phyloP scores from a whole-genome alignment of 2,888 invertebrate species.

The Prenolepis imparis region DNA sequence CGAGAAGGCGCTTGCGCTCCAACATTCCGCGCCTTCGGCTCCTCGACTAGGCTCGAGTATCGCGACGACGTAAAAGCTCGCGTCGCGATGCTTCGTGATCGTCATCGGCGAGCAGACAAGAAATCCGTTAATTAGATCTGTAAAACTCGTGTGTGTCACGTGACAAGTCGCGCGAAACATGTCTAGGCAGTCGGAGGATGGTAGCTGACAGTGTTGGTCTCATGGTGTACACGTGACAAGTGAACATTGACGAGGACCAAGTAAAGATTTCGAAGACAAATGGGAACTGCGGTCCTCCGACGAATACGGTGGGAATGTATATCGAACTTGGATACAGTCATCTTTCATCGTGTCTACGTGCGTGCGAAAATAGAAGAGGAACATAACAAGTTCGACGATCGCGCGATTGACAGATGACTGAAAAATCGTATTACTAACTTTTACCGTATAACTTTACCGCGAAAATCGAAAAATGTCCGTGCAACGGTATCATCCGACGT shows the following conservation, averaged over 20 bases:
- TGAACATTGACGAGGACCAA: not conserved
- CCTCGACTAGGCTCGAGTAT: constrained; percentile 67
- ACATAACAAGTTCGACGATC: not conserved
- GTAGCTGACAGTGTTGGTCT: constrained; percentile 16
- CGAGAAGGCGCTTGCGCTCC: constrained; percentile 77
- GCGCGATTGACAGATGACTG: not conserved
- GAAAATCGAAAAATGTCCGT: not conserved
- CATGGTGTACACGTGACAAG: constrained; percentile 27
- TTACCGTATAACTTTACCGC: not conserved
- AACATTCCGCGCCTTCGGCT: constrained; percentile 67
- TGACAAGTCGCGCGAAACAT: constrained; percentile 22
- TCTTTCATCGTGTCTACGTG: not conserved
- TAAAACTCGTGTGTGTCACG: constrained; percentile 64
- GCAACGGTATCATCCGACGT: not conserved
- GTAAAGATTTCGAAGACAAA: not conserved
- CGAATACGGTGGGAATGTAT: not conserved
- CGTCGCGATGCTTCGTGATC: constrained; percentile 69
- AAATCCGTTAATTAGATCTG: constrained; percentile 63
- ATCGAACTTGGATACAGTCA: not conserved
- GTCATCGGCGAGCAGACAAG: constrained; percentile 60
- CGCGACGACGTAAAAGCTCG: constrained; percentile 72
- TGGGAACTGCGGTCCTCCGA: constrained; percentile 1
- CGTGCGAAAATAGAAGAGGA: not conserved
- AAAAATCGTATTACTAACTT: not conserved
- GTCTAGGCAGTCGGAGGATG: constrained; percentile 21